Conservation (phyloP, 2,888 invertebrate species). For the Ormyrus rosae region DNA sequence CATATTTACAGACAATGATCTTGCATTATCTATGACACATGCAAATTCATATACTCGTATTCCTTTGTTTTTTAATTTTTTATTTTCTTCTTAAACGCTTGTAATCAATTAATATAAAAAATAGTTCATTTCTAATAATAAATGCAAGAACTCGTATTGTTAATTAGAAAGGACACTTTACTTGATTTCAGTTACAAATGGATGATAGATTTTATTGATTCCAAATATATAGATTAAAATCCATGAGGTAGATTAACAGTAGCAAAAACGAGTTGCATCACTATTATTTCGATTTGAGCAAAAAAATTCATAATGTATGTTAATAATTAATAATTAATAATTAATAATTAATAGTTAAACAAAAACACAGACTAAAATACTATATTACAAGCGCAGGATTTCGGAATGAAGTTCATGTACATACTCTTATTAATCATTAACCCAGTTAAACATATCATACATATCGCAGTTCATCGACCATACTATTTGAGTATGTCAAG, state of each 20-base stretch:
- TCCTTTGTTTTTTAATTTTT: slow-evolving; percentile 12
- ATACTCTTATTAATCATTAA: slow-evolving; percentile 26
- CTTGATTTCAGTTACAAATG: slow-evolving; percentile 3
- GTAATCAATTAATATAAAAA: slow-evolving; percentile 25
- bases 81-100: not conserved
- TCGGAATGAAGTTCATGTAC: slow-evolving; percentile 30
- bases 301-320: not conserved
- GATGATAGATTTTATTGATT: slow-evolving; percentile 1
- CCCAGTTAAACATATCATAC: slow-evolving; percentile 24
- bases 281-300: slow-evolving; percentile 36
- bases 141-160: not conserved
- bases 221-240: slow-evolving; percentile 25
- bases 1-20: slow-evolving; percentile 45
- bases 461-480: slow-evolving; percentile 38
- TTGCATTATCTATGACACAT: slow-evolving; percentile 37
- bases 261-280: slow-evolving; percentile 33
- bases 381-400: slow-evolving; percentile 52
- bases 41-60: slow-evolving; percentile 31
- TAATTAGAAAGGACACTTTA: slow-evolving; percentile 14
- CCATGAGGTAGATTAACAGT: slow-evolving; percentile 36
- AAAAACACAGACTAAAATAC: slow-evolving; percentile 42
- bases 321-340: slow-evolving; percentile 37
- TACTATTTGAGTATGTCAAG: slow-evolving; percentile 26
- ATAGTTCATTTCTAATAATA: slow-evolving; percentile 7
- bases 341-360: slow-evolving; percentile 43